These are phyloP conservation scores for Mellivora capensis DNA, from an alignment of 2,113 vertebrate genomes.

Conservation along the genomic window DNA sequence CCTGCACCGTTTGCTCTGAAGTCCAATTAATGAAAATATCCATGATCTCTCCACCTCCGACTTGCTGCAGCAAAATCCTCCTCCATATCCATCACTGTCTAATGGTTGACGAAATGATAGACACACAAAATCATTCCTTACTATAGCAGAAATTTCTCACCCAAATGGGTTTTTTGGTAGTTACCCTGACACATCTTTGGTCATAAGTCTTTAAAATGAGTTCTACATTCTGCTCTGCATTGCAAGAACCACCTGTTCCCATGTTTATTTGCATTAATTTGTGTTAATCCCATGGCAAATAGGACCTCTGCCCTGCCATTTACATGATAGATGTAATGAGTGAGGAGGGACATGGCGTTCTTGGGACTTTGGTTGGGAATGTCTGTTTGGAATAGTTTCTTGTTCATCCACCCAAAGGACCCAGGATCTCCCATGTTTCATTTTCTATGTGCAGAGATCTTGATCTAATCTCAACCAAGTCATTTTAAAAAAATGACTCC, in stretches of 20 bases:
- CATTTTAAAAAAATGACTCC: neutral
- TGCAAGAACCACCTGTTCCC: neutral
- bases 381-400: neutral
- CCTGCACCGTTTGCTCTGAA: conserved; percentile 23
- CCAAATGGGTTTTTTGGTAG: neutral
- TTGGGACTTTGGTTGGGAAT: neutral
- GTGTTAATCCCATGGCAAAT: neutral
- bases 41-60: fast-evolving
- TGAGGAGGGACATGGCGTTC: neutral
- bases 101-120: neutral
- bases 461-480: neutral
- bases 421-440: fast-evolving
- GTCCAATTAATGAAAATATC: conserved; percentile 24
- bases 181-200: conserved; percentile 21
- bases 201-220: conserved; percentile 16
- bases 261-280: neutral
- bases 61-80: neutral
- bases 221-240: neutral
- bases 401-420: neutral
- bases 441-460: neutral
- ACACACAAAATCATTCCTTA: neutral
- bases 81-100: conserved; percentile 17
- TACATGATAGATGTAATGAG: neutral
- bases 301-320: neutral
- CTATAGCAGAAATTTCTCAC: conserved; percentile 51